phyloP scores from a whole-genome alignment of 2,888 invertebrate genomes.

The Parochlus steinenii region DNA sequence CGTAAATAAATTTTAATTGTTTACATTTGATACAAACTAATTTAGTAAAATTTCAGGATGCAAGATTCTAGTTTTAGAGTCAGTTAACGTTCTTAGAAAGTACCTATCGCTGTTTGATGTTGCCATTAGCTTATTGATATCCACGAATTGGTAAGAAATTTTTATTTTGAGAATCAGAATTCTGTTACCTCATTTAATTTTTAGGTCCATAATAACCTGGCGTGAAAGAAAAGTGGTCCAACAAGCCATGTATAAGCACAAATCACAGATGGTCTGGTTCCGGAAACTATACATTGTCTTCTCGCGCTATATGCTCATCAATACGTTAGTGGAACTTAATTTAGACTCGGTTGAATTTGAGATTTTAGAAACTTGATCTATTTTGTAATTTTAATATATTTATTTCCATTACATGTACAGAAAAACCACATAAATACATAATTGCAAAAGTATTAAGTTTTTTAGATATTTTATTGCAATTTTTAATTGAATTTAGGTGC shows the following conservation, averaged over 20 bases:
- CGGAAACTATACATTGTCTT: constrained; percentile 73
- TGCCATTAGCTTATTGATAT: constrained; percentile 59
- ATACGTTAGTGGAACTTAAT: constrained; percentile 64
- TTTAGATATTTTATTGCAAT: too few relatives aligned
- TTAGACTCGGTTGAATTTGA: constrained; percentile 61
- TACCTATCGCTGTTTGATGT: constrained; percentile 72
- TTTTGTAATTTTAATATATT: background rate
- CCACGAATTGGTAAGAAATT: constrained; percentile 51
- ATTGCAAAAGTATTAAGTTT: too few relatives aligned
- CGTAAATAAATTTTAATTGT: constrained; percentile 34
- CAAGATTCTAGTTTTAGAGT: constrained; percentile 66
- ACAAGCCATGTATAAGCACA: constrained; percentile 70
- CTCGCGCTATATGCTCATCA: constrained; percentile 82
- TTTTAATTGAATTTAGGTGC: too few relatives aligned
- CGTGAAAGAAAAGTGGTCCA: constrained; percentile 41
- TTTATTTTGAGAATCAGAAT: background rate
- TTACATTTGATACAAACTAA: constrained; percentile 7
- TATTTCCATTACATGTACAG: too few relatives aligned
- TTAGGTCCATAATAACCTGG: constrained; percentile 49
- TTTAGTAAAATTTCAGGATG: constrained; percentile 44
- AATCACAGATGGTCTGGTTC: constrained; percentile 93
- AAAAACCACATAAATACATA: too few relatives aligned
- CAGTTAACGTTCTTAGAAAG: constrained; percentile 72
- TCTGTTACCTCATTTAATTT: constrained; percentile 16
- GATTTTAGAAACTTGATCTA: constrained; percentile 23